Base-by-base conservation (phyloP, 2,888 invertebrate species). In the Lasioglossum figueresi region DNA sequence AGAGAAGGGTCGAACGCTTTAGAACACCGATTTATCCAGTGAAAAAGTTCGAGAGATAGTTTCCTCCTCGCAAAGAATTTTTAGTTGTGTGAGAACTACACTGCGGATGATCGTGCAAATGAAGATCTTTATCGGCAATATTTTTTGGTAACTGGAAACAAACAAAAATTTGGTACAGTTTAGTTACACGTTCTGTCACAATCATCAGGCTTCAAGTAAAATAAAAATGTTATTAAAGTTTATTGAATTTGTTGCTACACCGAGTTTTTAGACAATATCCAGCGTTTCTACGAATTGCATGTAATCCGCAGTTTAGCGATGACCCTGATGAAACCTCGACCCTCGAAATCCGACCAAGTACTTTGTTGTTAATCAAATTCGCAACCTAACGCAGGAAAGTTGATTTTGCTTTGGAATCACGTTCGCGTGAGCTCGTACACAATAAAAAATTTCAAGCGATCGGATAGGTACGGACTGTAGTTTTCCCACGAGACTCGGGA, bases 401-500 rank as follows among this genome's bases (percentile, higher is more conserved):
- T 43, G 23, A 3, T 48, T 16, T 34, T 14, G 10, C 16, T 73
- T 14, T 34, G 71, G 63, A 76, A 76, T 76, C 78, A 80, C 59
- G 66, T 4, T 56, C 56, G 56, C 74, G 76, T 19, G 66, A 45
- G 59, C 79, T 83, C 81, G 83, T 80, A 74, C 80, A 88, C 79
- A 89, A 88, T 71, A 40, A 45, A 89, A 89, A 83, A 75, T 87
- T 75, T 72, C 76, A 66, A 87, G 76, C 72, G 79, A 81, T 77
- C 78, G 88, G 82, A 83, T 87, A 89, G 88, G 85, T 89, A 88
- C 88, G 88, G 88, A 85, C 70, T 84, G 82, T 79, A 70, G 40
- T 76, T 70, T 14, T 19, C 79, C 72, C 76, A 76, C 75, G 85
- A 88, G 87, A 80, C 82, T 87, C 82, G 91, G 93, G 93, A 94